Percentiles rank a stretch among this genome's conserved stretches.
Evolutionary conservation across 2,888 invertebrate species (phyloP).

Genomic region (Volucella inflata): DNA sequence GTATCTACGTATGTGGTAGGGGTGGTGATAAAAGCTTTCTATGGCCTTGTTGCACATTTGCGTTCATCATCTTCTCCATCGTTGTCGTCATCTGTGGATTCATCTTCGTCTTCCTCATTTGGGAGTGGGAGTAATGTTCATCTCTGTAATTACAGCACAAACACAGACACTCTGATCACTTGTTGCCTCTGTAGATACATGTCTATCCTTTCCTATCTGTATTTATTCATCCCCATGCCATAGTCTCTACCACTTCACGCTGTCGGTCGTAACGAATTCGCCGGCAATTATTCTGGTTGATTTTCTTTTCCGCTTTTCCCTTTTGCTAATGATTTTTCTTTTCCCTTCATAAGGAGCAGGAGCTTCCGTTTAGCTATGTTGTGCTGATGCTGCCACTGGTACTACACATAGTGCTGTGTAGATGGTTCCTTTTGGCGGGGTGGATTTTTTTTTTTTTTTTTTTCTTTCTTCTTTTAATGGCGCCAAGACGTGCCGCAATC

Average conservation of each 20-base stretch:
- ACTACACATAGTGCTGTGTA: conserved; percentile 4
- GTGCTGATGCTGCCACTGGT: not conserved
- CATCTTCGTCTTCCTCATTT: not conserved
- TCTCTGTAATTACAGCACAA: conserved; percentile 15
- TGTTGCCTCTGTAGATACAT: conserved; percentile 55
- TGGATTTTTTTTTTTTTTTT: not conserved
- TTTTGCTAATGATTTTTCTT: conserved; percentile 67
- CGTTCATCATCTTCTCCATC: too few species aligned
- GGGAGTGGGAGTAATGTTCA: conserved; percentile 24
- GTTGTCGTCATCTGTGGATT: not conserved
- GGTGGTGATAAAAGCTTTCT: conserved; percentile 35
- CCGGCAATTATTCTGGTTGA: conserved; percentile 66
- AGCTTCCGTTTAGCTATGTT: conserved; percentile 8
- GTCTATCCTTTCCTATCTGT: not conserved
- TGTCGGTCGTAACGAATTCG: conserved; percentile 13
- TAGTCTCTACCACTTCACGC: not conserved
- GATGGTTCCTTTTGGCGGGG: conserved; percentile 23
- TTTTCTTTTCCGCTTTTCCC: conserved; percentile 60
- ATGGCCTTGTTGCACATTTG: conserved; percentile 47
- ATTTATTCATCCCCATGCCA: not conserved
- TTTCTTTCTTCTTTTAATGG: conserved; percentile 41
- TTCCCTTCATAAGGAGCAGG: conserved; percentile 31
- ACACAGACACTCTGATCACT: conserved; percentile 46
- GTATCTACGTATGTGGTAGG: conserved; percentile 8
- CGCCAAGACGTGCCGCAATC: conserved; percentile 70